Evolutionary conservation across 92 coral and sea anemone genomes (phyloP).

Genomic region (Meandrina meandrites): DNA sequence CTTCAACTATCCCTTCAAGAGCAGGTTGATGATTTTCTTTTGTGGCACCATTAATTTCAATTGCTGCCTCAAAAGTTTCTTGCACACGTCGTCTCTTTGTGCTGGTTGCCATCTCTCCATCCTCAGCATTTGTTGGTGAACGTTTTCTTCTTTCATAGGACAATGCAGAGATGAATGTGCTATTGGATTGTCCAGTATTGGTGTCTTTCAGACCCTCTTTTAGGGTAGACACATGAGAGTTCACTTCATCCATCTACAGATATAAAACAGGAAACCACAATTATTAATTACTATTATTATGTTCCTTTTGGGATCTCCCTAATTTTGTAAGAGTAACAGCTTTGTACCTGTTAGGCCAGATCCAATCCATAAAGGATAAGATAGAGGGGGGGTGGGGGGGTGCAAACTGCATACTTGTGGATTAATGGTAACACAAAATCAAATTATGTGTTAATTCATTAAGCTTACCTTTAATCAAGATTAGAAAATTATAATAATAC

Average conservation of each 20-base stretch:
- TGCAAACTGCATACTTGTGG: no score
- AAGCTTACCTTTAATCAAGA: no score
- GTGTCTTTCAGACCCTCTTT: slow-evolving; percentile 41
- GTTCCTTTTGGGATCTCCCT: background rate
- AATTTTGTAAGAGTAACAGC: background rate
- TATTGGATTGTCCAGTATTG: slow-evolving; percentile 41
- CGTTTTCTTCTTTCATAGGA: slow-evolving; percentile 49
- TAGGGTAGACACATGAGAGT: slow-evolving; percentile 41
- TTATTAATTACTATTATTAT: background rate
- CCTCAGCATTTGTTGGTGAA: slow-evolving; percentile 39
- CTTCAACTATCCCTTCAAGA: slow-evolving; percentile 49
- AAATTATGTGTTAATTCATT: no score
- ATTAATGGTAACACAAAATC: no score
- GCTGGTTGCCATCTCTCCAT: slow-evolving; percentile 34
- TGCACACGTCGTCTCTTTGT: slow-evolving; percentile 57
- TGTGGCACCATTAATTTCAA: slow-evolving; percentile 68
- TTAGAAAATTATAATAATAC: no score
- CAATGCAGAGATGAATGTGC: slow-evolving; percentile 36
- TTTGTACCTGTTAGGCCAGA: no score
- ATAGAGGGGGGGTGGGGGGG: no score
- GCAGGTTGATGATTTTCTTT: slow-evolving; percentile 52
- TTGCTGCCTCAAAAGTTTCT: slow-evolving; percentile 62
- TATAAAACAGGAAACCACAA: slow-evolving; percentile 18
- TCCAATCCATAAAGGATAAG: background rate
- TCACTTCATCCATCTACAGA: slow-evolving; percentile 30